Evolutionary conservation across 2,797 vertebrate genomes (phyloP), one percentile per base, ranked within the genome.

Genomic region (Diceros bicornis): DNA sequence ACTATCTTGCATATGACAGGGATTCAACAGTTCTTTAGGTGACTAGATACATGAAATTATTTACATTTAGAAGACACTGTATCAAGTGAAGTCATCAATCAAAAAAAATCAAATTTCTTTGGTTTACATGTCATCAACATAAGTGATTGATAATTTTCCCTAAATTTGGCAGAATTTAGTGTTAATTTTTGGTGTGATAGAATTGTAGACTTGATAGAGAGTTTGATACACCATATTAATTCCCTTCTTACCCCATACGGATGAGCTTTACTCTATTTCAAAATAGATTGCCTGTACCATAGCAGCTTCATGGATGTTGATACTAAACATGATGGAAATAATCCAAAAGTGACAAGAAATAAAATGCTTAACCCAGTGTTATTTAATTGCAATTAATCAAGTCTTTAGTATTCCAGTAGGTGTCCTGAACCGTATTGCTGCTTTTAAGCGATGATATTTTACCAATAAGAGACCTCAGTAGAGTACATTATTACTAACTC

Each of bases 301-400:
- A 29, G 82, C n/a, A 93, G 66, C 13, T 71, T 90, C 72, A 84
- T 32, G 41, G 74, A 77, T 86, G 29, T 34, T 92, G 72, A 92
- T 91, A 94, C 57, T 87, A 96, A 97, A 89, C 34, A 91, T 68
- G 57, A 89, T 93, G n/a, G 94, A 97, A 96, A 96, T 90, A 96
- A 86, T 86, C 47, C 74, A 62, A 74, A 89, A 97, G 81, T 52
- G 41, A 91, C 97, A 94, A 94, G 47, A 96, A 95, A 93, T 75
- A 91, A 96, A 92, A 82, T 91, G 52, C 20, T 85, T 72, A 64
- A 94, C n/a, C n/a, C 59, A 87, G 44, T 92, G 71, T 78, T 95
- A 95, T 87, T 96, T 89, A 96, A 96, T 94, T 94, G 47, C 41
- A 97, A 77, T 79, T 97, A 97, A 96, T 98, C 71, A 97, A 57